phyloP scores from a whole-genome alignment of 2,888 invertebrate genomes.

The Polymixis flavicincta region DNA sequence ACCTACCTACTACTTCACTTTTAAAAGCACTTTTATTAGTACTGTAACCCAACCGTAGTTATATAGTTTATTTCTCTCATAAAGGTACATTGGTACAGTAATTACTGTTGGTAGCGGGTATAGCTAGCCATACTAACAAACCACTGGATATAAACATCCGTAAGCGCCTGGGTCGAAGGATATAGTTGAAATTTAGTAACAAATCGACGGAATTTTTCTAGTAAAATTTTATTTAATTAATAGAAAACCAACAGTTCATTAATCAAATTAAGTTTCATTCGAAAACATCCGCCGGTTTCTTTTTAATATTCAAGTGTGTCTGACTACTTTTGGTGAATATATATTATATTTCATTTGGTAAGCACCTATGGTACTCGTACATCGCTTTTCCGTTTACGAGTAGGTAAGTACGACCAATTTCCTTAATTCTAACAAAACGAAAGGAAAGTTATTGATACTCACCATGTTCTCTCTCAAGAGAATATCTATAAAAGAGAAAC shows the following conservation, averaged over 20 bases:
- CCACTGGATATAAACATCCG: not conserved
- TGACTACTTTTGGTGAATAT: too few species aligned
- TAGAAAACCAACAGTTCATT: too few species aligned
- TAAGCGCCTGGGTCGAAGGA: not conserved
- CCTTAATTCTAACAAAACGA: slow-evolving; percentile 29
- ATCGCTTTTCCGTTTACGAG: not conserved
- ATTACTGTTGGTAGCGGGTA: too few species aligned
- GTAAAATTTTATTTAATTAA: too few species aligned
- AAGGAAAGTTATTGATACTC: slow-evolving; percentile 29
- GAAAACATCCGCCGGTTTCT: too few species aligned
- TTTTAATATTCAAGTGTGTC: too few species aligned
- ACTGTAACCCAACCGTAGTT: not conserved
- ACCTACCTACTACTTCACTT: not conserved
- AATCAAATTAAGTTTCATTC: too few species aligned
- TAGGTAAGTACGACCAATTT: slow-evolving; percentile 14
- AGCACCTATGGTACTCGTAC: not conserved
- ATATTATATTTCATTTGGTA: not conserved
- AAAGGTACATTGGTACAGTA: too few species aligned
- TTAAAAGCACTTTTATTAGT: too few species aligned
- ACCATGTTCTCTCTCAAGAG: slow-evolving; percentile 7
- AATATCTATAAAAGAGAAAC: slow-evolving; percentile 14
- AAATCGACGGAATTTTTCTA: too few species aligned
- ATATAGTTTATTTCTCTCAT: too few species aligned
- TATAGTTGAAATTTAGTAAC: too few species aligned
- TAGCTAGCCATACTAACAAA: not conserved